Base-by-base conservation (phyloP, 2,888 invertebrate species). In the Protophormia terraenovae region DNA sequence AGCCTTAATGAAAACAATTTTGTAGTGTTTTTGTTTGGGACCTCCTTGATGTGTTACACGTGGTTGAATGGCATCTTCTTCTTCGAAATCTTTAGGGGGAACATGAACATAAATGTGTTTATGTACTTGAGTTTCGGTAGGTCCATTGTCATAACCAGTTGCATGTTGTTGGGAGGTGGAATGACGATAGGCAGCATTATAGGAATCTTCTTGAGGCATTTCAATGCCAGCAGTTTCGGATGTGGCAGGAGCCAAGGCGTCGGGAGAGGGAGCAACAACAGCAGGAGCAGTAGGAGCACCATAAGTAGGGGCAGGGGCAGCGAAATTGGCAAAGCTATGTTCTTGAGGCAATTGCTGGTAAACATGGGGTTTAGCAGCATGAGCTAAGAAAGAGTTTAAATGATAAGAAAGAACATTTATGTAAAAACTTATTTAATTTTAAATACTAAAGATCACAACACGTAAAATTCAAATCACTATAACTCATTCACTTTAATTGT, bases 1-100 rank as follows among this genome's bases (percentile, higher is more conserved):
- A 67, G 97, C 97, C 94, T 97, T 97, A 93, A 97, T 97, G 95
- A 97, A 97, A 93, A 97, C 97, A 92, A 97, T 97, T 93, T 97
- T 97, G 94, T 97, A 97, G 92, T 97, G 97, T 90, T 97, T 97
- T 93, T 97, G 97, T 78, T 97, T 95, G 87, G 96, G 95, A 27
- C 93, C 92, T 2, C 90, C 87, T 79, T 93, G 89, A 45, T 90
- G 90, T 16, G 87, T 90, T 1, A 92, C 89, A 35, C 89, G 91
- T 16, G 91, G 89, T 86, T 88, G 88, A 10, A 89, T 86, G 1
- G 89, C 90, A 22, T 92, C 92, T 66, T 91, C 91, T 38, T 91
- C 89, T 82, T 91, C 91, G 38, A 91, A 90, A 53, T 91, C 92
- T 87, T 90, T 90, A 73, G 92, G 92, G 47, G 92, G 92, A 83